Percentiles rank a stretch among this genome's conserved stretches.
phyloP scores from a whole-genome alignment of 2,113 vertebrate species.

The Natator depressus region DNA sequence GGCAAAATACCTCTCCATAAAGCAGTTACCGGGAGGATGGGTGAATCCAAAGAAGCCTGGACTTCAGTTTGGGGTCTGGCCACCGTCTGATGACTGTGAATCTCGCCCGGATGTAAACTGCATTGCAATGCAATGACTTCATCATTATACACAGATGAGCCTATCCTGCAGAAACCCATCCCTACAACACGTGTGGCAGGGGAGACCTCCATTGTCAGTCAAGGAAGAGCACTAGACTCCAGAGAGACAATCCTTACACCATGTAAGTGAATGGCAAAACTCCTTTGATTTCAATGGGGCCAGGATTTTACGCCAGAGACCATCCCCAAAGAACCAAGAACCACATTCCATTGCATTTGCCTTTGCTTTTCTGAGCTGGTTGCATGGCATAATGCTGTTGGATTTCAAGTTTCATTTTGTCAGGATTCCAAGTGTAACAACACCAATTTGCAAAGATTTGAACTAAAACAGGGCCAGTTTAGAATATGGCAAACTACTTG shows the following conservation, averaged over 20 bases:
- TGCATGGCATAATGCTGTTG: neutral
- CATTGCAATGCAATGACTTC: neutral
- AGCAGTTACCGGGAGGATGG: rapidly evolving
- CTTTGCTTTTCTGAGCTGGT: neutral
- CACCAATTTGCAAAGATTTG: too few species aligned
- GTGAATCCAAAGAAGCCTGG: neutral
- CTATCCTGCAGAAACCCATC: neutral
- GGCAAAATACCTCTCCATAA: neutral
- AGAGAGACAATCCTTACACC: neutral
- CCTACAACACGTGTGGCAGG: neutral
- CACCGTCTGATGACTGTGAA: too few species aligned
- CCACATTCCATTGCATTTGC: neutral
- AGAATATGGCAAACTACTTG: too few species aligned
- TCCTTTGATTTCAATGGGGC: neutral
- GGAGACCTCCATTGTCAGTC: too few species aligned
- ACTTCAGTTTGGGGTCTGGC: neutral
- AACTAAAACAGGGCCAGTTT: too few species aligned
- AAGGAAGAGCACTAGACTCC: neutral
- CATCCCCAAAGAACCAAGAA: neutral
- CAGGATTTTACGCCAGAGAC: neutral
- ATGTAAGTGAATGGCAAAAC: neutral
- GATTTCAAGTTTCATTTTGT: neutral
- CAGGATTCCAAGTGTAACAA: too few species aligned
- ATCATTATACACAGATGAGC: neutral
- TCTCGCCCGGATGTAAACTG: neutral